Percentiles rank a stretch among this genome's conserved stretches.
phyloP scores from a whole-genome alignment of 2,797 vertebrate species.

The Sebastes iracundus region DNA sequence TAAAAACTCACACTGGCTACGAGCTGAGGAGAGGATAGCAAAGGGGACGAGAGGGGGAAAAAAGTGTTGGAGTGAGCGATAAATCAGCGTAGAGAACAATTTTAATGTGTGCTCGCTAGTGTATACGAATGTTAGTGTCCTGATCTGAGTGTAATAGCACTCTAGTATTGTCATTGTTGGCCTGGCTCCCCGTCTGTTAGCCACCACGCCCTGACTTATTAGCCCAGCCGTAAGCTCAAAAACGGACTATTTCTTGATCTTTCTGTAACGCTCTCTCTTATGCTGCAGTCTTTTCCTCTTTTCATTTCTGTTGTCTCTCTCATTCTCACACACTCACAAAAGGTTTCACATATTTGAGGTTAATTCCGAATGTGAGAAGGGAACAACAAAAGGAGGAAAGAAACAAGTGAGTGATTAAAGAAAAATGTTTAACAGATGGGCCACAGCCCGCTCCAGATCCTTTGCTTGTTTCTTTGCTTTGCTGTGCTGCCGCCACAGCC shows the following conservation, averaged over 20 bases:
- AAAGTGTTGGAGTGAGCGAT: constrained; percentile 21
- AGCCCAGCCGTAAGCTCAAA: constrained; percentile 38
- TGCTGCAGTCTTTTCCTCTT: constrained; percentile 28
- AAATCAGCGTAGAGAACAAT: constrained; percentile 47
- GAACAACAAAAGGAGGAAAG: constrained; percentile 76
- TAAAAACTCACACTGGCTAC: constrained; percentile 43
- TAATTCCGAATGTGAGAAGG: constrained; percentile 70
- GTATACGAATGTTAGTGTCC: constrained; percentile 26
- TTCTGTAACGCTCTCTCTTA: neutral
- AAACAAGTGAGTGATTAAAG: constrained; percentile 82
- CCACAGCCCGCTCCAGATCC: constrained; percentile 67
- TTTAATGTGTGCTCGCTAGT: constrained; percentile 24
- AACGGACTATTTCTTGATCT: constrained; percentile 34
- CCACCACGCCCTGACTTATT: constrained; percentile 75
- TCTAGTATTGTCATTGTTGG: constrained; percentile 71
- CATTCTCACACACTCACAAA: constrained; percentile 21
- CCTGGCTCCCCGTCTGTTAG: constrained; percentile 51
- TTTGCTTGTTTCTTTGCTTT: constrained; percentile 45
- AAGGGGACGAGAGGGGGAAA: neutral
- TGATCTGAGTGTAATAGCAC: constrained; percentile 41
- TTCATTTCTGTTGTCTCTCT: constrained; percentile 18
- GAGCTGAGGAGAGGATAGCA: constrained; percentile 22
- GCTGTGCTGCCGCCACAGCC: constrained; percentile 17
- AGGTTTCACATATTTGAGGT: constrained; percentile 68
- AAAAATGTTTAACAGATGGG: constrained; percentile 85